phyloP scores from a whole-genome alignment of 2,113 vertebrate genomes.

The Alligator mississippiensis region DNA sequence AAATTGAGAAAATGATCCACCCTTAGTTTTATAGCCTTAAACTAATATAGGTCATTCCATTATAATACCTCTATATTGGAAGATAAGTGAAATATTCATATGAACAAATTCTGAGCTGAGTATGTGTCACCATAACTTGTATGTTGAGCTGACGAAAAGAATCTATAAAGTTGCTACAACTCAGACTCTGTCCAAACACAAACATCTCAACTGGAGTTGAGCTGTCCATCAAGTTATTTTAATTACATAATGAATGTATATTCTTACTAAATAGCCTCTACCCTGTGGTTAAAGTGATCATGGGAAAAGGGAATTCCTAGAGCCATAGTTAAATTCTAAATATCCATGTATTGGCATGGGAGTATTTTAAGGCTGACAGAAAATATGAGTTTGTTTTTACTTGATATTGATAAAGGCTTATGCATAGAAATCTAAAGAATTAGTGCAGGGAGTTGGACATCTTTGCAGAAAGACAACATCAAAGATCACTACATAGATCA shows the following conservation, averaged over 20 bases:
- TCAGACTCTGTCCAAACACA: not conserved
- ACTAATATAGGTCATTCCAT: not conserved
- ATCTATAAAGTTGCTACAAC: not conserved
- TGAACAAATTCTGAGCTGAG: not conserved
- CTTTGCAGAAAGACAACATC: not conserved
- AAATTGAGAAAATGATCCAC: not conserved
- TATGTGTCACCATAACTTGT: not conserved
- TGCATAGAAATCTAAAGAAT: not conserved
- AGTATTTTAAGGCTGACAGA: not conserved
- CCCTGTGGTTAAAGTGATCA: not conserved
- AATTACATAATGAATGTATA: not conserved
- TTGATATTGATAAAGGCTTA: not conserved
- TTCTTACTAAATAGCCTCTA: not conserved
- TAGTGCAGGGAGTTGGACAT: not conserved
- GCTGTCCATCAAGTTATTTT: not conserved
- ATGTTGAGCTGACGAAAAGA: not conserved
- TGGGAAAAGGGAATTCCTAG: not conserved
- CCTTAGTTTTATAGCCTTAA: not conserved
- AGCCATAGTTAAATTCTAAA: not conserved
- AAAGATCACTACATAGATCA: not conserved
- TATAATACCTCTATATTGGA: not conserved
- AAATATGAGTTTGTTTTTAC: not conserved
- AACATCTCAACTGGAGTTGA: not conserved
- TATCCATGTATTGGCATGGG: not conserved
- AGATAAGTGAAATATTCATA: not conserved